Conservation (phyloP, 2,888 invertebrate species). For the Willowsia nigromaculata region DNA sequence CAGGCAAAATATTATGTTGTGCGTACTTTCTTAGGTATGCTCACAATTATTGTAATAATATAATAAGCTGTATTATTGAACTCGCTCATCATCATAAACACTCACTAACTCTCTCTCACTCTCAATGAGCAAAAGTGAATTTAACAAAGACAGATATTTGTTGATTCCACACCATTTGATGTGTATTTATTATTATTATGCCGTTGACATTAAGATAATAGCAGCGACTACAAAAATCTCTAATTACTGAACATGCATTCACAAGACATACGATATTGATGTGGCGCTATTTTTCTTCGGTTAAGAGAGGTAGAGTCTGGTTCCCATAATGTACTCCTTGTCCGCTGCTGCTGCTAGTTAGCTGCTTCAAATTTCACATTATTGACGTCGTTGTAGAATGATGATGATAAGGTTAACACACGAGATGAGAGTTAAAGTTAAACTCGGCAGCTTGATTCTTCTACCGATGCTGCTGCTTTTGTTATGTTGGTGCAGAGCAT, state of each 20-base stretch:
- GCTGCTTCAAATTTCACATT: constrained; percentile 20
- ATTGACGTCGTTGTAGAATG: constrained; percentile 9
- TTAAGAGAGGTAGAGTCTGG: too few species aligned
- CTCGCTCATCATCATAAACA: neutral
- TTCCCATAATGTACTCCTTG: constrained; percentile 32
- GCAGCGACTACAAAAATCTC: constrained; percentile 22
- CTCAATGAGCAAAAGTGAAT: neutral
- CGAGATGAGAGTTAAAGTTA: neutral
- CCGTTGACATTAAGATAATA: constrained; percentile 68
- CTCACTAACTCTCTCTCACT: neutral
- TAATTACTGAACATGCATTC: constrained; percentile 32
- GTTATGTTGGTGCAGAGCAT: neutral
- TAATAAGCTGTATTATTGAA: neutral
- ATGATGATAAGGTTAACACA: constrained; percentile 29
- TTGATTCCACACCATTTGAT: constrained; percentile 46
- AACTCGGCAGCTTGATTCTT: neutral
- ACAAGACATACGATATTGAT: neutral
- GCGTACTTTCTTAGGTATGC: neutral
- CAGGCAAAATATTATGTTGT: neutral
- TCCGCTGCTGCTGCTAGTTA: neutral
- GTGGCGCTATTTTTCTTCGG: neutral
- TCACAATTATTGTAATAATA: constrained; percentile 20
- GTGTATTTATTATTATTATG: constrained; percentile 33
- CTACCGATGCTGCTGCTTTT: neutral
- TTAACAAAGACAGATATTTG: constrained; percentile 19